Conservation (phyloP, 2,888 invertebrate species). For the Tethea ocularis region DNA sequence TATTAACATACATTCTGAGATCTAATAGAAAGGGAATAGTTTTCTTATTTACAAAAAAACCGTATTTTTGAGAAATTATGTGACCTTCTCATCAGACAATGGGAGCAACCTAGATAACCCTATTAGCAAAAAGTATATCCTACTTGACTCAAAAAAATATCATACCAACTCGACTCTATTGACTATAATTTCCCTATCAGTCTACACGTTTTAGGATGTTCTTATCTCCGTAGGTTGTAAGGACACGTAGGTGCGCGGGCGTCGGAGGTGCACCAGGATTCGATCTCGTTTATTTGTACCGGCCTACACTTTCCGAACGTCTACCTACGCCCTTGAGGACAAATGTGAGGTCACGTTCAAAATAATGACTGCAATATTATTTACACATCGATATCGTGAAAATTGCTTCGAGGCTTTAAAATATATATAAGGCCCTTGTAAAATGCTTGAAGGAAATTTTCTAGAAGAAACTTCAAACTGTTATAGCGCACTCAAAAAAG, state of each 20-base stretch:
- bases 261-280: slow-evolving; percentile 1
- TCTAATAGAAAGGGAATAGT: too few species aligned
- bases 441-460: not conserved
- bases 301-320: slow-evolving; percentile 4
- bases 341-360: slow-evolving; percentile 1
- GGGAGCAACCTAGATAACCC: too few species aligned
- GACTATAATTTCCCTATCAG: not conserved
- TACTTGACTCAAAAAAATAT: too few species aligned
- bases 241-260: slow-evolving; percentile 6
- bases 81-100: too few species aligned
- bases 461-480: too few species aligned
- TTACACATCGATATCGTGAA: not conserved
- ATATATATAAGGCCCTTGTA: not conserved
- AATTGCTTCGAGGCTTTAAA: not conserved
- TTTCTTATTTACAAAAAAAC: too few species aligned
- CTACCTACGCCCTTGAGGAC: not conserved
- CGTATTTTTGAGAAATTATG: too few species aligned
- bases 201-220: not conserved
- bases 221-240: slow-evolving; percentile 5
- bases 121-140: too few species aligned
- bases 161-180: too few species aligned
- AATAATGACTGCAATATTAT: not conserved
- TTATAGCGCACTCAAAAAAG: too few species aligned
- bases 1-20: too few species aligned
- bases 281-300: not conserved